Percentiles rank a stretch among this genome's conserved stretches.
Conservation (phyloP, 2,888 invertebrate species). For the Prenolepis imparis region DNA sequence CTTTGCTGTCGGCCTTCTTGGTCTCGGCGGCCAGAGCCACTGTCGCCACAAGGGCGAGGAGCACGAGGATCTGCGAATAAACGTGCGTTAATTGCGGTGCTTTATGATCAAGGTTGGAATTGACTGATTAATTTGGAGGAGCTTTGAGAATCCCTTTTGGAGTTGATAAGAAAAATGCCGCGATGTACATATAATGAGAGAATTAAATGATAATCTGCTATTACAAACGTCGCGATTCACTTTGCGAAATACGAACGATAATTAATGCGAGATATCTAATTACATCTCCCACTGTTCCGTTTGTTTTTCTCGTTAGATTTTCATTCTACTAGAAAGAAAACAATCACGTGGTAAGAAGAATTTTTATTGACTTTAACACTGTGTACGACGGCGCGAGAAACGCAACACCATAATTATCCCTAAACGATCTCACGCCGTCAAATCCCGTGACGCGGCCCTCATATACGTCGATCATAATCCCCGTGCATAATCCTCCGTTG, state of each 20-base stretch:
- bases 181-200: not conserved
- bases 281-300: not conserved
- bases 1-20: conserved; percentile 63
- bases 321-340: conserved; percentile 10
- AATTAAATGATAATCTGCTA: not conserved
- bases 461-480: conserved; percentile 31
- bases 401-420: conserved; percentile 24
- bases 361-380: conserved; percentile 31
- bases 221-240: not conserved
- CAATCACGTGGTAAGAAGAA: not conserved
- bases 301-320: not conserved
- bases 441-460: conserved; percentile 30
- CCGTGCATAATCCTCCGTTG: conserved; percentile 16
- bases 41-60: conserved; percentile 77
- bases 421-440: conserved; percentile 19
- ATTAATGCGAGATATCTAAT: conserved; percentile 4
- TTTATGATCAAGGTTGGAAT: conserved; percentile 22
- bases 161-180: not conserved
- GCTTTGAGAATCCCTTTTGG: not conserved
- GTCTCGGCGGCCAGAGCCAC: conserved; percentile 71
- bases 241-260: not conserved
- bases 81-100: conserved; percentile 47
- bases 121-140: conserved; percentile 12
- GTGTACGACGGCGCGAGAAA: not conserved
- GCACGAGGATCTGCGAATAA: conserved; percentile 76